Conservation (phyloP, 1,140 invertebrate genomes). For the Piezodorus guildinii region DNA sequence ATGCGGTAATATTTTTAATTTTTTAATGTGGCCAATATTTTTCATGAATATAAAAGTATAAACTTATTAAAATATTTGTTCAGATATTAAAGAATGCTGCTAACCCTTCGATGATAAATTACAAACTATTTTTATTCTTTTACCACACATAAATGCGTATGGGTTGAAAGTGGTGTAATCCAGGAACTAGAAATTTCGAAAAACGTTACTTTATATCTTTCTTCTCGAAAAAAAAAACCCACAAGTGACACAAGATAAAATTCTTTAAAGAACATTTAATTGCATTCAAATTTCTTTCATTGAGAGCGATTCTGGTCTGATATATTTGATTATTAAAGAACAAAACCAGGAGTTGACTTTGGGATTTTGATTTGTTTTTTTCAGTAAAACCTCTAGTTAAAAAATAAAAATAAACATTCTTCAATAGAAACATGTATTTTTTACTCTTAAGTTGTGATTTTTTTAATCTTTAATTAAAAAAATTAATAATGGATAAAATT, state of each 20-base stretch:
- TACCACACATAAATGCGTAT: constrained; percentile 1
- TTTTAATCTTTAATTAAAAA: too few relatives aligned
- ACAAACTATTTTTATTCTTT: background rate
- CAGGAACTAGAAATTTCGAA: constrained; percentile 16
- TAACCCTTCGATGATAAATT: background rate
- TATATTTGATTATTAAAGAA: background rate
- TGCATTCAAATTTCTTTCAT: background rate
- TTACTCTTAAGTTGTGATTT: too few relatives aligned
- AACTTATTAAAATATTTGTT: background rate
- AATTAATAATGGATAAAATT: too few relatives aligned
- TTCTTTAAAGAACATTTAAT: background rate
- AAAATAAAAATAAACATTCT: background rate
- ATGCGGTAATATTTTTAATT: too few relatives aligned
- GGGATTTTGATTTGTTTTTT: background rate
- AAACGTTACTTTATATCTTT: background rate
- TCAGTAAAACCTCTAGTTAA: background rate
- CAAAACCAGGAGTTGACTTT: background rate
- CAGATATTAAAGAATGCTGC: constrained; percentile 1
- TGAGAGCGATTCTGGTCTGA: background rate
- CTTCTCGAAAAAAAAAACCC: background rate
- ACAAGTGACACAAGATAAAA: background rate
- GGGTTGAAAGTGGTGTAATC: constrained; percentile 2
- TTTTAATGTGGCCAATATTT: too few relatives aligned
- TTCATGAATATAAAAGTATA: background rate
- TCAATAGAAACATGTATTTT: too few relatives aligned